Percentiles rank a stretch among this genome's conserved stretches.
Evolutionary conservation across 2,113 vertebrate genomes (phyloP).

Genomic region (Kryptolebias marmoratus): DNA sequence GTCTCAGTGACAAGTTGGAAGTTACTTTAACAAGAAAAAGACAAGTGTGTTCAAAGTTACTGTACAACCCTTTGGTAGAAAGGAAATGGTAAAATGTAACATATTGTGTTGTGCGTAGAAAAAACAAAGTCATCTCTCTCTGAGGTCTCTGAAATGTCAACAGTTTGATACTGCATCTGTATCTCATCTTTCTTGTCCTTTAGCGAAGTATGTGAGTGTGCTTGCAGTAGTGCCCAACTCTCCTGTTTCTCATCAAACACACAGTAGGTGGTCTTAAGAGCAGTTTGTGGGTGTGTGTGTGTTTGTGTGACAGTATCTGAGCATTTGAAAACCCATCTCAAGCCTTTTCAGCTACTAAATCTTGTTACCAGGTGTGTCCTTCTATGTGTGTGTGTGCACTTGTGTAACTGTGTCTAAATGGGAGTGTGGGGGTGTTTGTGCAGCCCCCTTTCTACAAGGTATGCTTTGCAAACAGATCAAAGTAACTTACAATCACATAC

Average conservation of each 20-base stretch:
- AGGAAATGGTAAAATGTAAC: background rate
- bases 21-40: background rate
- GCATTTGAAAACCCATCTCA: conserved; percentile 36
- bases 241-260: conserved; percentile 33
- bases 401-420: conserved; percentile 5
- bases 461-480: conserved; percentile 54
- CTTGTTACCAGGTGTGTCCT: conserved; percentile 27
- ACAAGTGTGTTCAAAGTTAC: background rate
- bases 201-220: background rate
- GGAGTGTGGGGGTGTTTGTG: conserved; percentile 8
- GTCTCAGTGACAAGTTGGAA: no score
- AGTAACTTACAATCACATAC: conserved; percentile 45
- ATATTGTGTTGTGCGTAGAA: background rate
- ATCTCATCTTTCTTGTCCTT: conserved; percentile 33
- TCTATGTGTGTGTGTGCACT: conserved; percentile 21
- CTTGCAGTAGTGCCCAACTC: conserved; percentile 2
- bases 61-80: background rate
- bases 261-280: conserved; percentile 5
- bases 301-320: conserved; percentile 1
- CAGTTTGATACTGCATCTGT: conserved; percentile 28
- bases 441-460: conserved; percentile 34
- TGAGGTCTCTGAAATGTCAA: conserved; percentile 12
- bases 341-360: conserved; percentile 37
- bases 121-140: background rate
- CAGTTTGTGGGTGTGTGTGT: conserved; percentile 7